Conservation (phyloP, 1,140 invertebrate genomes). For the Pachypeltis micranthus region DNA sequence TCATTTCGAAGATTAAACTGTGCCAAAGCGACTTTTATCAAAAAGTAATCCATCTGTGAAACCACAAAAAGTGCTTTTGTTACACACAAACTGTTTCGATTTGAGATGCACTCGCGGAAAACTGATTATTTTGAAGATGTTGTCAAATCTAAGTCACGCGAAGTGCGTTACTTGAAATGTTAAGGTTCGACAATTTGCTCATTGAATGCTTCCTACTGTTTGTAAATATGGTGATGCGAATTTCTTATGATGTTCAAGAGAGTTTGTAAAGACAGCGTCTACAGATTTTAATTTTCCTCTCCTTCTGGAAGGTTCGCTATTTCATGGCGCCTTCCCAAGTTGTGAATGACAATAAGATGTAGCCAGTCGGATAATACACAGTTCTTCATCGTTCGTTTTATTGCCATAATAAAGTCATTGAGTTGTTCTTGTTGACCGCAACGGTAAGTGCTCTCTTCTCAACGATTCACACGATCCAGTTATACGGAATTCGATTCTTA, state of each 20-base stretch:
- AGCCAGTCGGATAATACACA: conserved; percentile 3
- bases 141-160: background rate
- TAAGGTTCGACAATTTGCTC: background rate
- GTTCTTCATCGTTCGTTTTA: background rate
- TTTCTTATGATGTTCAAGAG: conserved; percentile 2
- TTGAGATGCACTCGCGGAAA: background rate
- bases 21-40: background rate
- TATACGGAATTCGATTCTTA: no score
- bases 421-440: no score
- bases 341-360: conserved; percentile 9
- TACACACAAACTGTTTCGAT: background rate
- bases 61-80: background rate
- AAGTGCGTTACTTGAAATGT: background rate
- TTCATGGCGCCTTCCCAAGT: conserved; percentile 1
- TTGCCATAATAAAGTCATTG: no score
- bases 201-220: background rate
- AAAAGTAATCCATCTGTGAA: background rate
- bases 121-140: background rate
- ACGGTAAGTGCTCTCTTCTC: no score
- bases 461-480: no score
- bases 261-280: background rate
- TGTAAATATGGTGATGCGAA: no score
- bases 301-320: background rate
- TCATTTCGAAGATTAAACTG: no score
- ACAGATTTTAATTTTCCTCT: conserved; percentile 3